phyloP scores from a whole-genome alignment of 2,797 vertebrate genomes.

The Epinephelus malabaricus region DNA sequence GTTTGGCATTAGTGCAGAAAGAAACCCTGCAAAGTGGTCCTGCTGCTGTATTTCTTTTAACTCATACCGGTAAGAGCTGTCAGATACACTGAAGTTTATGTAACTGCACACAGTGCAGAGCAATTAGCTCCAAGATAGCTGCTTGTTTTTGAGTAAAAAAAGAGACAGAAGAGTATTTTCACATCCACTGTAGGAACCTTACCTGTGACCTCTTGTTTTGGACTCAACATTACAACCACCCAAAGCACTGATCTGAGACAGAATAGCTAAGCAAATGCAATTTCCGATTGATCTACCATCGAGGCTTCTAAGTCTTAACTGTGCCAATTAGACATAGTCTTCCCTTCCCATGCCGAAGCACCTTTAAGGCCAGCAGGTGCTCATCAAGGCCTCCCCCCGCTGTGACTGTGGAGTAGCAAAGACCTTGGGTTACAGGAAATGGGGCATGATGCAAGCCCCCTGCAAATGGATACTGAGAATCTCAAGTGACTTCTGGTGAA shows the following conservation, averaged over 20 bases:
- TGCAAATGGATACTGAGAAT: conserved; percentile 73
- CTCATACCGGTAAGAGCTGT: background rate
- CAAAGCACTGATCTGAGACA: background rate
- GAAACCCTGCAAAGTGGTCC: background rate
- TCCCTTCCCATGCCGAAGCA: conserved; percentile 38
- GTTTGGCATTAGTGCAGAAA: conserved; percentile 8
- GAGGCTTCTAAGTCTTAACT: conserved; percentile 49
- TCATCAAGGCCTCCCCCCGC: conserved; percentile 67
- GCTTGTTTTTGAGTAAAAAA: background rate
- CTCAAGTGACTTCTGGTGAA: conserved; percentile 33
- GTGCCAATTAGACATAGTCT: conserved; percentile 57
- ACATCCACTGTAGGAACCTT: background rate
- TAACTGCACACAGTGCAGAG: background rate
- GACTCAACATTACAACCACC: background rate
- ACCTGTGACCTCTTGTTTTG: background rate
- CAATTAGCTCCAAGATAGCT: background rate
- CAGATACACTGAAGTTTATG: background rate
- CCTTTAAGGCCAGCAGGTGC: conserved; percentile 57
- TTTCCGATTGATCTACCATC: conserved; percentile 27
- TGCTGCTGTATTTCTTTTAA: background rate
- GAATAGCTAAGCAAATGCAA: conserved; percentile 17
- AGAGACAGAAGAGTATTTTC: background rate
- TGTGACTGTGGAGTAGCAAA: conserved; percentile 58
- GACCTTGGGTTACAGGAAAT: conserved; percentile 61
- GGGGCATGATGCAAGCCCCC: conserved; percentile 75